Base-by-base conservation (phyloP, 1,140 invertebrate genomes). In the Zaprionus davidi region DNA sequence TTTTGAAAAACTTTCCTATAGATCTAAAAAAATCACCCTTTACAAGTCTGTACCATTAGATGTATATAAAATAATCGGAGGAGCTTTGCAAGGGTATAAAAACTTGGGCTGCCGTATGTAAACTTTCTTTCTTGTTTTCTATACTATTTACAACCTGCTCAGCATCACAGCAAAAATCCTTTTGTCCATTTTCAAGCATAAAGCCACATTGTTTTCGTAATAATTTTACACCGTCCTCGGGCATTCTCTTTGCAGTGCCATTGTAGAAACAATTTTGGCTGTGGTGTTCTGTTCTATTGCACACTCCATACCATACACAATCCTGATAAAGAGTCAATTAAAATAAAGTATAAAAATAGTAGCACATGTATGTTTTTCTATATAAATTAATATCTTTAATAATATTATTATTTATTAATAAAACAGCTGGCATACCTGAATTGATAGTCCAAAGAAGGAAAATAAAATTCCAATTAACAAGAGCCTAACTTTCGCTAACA, bases 271-370 rank as follows among this genome's bases (percentile, higher is more conserved):
- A 97, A 93, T 97, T 96, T 81, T 92, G 82, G 46, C 83, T 93
- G 26, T 93, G 93, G 2, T 1, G 56, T 90, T 97, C n/a, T n/a
- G n/a, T n/a, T n/a, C n/a, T 88, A 64, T 94, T 93, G 90, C 96
- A 97, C 63, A 96, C 93, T 7, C 95, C 96, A 90, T 97, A 97
- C 97, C 96, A 97, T 15, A 97, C 91, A 90, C 97, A 98, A 58
- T 96, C 64, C 91, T 92, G 22, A 1, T 74, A 72, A 15, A 0
- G 13, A 4, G 26, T 6, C 5, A 28, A 28, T 3, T 58, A 12
- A 20, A n/a, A 1, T 57, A 51, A 28, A 46, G 11, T 46, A 28
- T 13, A 11, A 53, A 4, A 26, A 3, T 24, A 53, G n/a, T 1
- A 51, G 6, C 6, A 22, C 15, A 11, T 51, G 17, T 12, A 2